Conservation (phyloP, 2,888 invertebrate genomes). For the Troides helena region DNA sequence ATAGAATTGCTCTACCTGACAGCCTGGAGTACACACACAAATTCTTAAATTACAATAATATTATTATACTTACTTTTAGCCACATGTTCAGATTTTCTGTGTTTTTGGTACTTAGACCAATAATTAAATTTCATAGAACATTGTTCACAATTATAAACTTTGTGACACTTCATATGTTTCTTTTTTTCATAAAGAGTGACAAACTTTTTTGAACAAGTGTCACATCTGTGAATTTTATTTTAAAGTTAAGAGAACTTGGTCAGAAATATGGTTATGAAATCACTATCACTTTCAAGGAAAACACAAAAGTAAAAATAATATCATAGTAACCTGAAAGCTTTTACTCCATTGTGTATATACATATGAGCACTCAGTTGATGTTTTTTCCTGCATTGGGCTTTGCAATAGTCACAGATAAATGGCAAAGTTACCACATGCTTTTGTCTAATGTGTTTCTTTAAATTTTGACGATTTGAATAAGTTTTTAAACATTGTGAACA, state of each 20-base stretch:
- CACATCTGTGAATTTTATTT: constrained; percentile 63
- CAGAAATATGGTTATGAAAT: background rate
- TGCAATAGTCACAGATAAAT: constrained; percentile 77
- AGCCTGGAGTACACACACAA: background rate
- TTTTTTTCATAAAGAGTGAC: constrained; percentile 66
- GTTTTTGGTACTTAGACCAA: constrained; percentile 72
- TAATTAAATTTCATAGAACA: constrained; percentile 73
- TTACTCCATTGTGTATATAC: constrained; percentile 75
- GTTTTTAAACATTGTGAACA: constrained; percentile 72
- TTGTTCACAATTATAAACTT: constrained; percentile 67
- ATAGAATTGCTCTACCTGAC: no score
- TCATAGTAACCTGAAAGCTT: constrained; percentile 55
- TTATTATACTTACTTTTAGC: constrained; percentile 45
- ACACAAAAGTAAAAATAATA: no score
- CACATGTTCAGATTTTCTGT: constrained; percentile 61
- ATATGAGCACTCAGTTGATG: constrained; percentile 79
- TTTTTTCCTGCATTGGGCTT: constrained; percentile 77
- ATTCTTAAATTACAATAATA: background rate
- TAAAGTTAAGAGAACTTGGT: background rate
- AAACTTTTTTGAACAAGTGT: constrained; percentile 75
- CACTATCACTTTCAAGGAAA: no score
- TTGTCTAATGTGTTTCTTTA: constrained; percentile 80
- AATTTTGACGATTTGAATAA: constrained; percentile 75
- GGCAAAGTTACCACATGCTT: constrained; percentile 56
- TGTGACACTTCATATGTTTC: constrained; percentile 70